Evolutionary conservation across 2,888 invertebrate species (phyloP), one percentile per base, ranked within the genome.

Genomic region (Drosophila kanekoi): DNA sequence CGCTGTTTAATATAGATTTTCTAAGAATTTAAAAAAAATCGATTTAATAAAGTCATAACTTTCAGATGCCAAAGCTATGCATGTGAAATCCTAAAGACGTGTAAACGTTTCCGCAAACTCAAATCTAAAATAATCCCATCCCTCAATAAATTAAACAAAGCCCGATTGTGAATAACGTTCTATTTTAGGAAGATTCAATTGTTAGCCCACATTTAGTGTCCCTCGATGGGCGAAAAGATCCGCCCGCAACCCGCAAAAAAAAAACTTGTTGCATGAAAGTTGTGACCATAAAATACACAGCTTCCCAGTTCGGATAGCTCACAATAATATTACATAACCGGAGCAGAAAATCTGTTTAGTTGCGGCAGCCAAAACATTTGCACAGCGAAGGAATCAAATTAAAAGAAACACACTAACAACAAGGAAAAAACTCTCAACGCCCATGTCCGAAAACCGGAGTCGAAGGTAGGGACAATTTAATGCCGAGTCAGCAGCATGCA

Each of bases 401-500:
- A 86, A 81, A 51, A 41, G 28, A 32, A 40, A 28, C 8, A 28
- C 28, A 28, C 28, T 28, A 41, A 41, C 13, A 32, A 52, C 40
- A 40, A 18, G 28, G 53, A 41, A 23, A 60, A 66, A 74, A 54
- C 67, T 61, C 79, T 67, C 73, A 68, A 62, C 74, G 47, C 64
- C 63, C 77, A 63, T 73, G 82, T 79, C 61, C 76, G 56, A 40
- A 40, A 70, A 41, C 37, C 35, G 32, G 62, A 32, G 53, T 57
- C 48, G 33, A 47, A 52, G 60, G 63, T 61, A 64, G 60, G 60
- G 40, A 44, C 63, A 49, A 48, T 86, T 86, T 83, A 13, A 2
- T 83, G 83, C 78, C 77, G 71, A 18, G 40, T 83, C 89, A 88
- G 83, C 83, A 76, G 38, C 68, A 80, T 88, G 89, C 83, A 84